Conservation (phyloP, 2,888 invertebrate genomes). For the Aricia artaxerxes region DNA sequence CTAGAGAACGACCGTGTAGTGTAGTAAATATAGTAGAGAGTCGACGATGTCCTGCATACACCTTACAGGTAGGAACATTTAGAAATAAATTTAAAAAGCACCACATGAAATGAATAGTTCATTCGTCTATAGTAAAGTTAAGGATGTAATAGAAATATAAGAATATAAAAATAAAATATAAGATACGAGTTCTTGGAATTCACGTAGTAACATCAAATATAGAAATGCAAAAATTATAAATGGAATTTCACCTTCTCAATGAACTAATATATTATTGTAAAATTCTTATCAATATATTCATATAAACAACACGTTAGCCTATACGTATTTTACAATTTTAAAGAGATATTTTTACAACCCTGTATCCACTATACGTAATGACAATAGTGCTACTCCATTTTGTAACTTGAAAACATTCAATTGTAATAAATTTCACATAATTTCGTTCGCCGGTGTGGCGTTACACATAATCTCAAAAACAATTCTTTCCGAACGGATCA, state of each 20-base stretch:
- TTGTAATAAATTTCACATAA: slow-evolving; percentile 35
- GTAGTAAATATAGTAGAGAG: slow-evolving; percentile 4
- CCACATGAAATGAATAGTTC: slow-evolving; percentile 36
- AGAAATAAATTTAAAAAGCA: slow-evolving; percentile 38
- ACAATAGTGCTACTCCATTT: slow-evolving; percentile 61
- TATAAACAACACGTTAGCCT: slow-evolving; percentile 76
- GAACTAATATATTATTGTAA: slow-evolving; percentile 67
- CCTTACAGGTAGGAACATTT: slow-evolving; percentile 30
- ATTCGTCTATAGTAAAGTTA: slow-evolving; percentile 35
- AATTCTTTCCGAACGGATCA: slow-evolving; percentile 30
- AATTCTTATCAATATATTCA: slow-evolving; percentile 73
- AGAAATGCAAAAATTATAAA: slow-evolving; percentile 64
- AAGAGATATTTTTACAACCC: slow-evolving; percentile 80
- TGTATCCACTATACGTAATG: slow-evolving; percentile 79
- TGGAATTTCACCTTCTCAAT: slow-evolving; percentile 57
- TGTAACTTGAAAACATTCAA: slow-evolving; percentile 38
- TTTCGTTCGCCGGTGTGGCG: slow-evolving; percentile 44
- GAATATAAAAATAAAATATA: slow-evolving; percentile 56
- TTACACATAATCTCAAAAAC: slow-evolving; percentile 40
- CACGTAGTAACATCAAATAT: slow-evolving; percentile 41
- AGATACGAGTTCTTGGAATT: slow-evolving; percentile 48
- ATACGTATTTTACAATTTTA: slow-evolving; percentile 69
- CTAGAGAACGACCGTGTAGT: not conserved
- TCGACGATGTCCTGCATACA: slow-evolving; percentile 33
- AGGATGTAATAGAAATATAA: slow-evolving; percentile 42